Percentiles rank a stretch among this genome's conserved stretches.
Conservation (phyloP, 2,888 invertebrate species). For the Fissipunctia ypsillon region DNA sequence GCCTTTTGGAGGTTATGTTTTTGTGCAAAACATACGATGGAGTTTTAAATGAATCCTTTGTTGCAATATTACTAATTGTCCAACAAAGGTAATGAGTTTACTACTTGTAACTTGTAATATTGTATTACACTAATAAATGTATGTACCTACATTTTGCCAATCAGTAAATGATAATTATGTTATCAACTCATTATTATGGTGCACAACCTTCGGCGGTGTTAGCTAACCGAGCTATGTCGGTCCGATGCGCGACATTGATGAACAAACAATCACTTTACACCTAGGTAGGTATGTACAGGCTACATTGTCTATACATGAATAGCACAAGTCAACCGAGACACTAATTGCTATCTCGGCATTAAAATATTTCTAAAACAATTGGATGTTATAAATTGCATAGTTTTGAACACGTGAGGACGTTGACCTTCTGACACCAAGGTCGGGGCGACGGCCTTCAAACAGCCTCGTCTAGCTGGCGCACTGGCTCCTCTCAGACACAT, state of each 20-base stretch:
- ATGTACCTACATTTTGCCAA: conserved; percentile 7
- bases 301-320: conserved; percentile 59
- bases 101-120: background rate
- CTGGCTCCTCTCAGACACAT: conserved; percentile 79
- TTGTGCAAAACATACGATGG: conserved; percentile 1
- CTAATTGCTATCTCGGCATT: conserved; percentile 34
- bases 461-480: conserved; percentile 86
- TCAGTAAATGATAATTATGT: conserved; percentile 21
- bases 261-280: conserved; percentile 56
- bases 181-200: conserved; percentile 41
- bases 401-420: conserved; percentile 86
- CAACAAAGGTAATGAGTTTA: conserved; percentile 7
- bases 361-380: conserved; percentile 58
- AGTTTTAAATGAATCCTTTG: conserved; percentile 23
- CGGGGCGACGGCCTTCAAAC: conserved; percentile 89
- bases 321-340: conserved; percentile 40
- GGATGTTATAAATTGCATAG: conserved; percentile 74
- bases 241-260: conserved; percentile 64
- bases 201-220: conserved; percentile 58
- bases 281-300: conserved; percentile 34
- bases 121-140: background rate
- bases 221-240: conserved; percentile 56
- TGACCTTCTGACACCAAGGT: conserved; percentile 89
- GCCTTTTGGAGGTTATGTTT: conserved; percentile 49
- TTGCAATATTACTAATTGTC: conserved; percentile 16